phyloP scores from a whole-genome alignment of 2,888 invertebrate genomes.

The Chymomyza fuscimana region DNA sequence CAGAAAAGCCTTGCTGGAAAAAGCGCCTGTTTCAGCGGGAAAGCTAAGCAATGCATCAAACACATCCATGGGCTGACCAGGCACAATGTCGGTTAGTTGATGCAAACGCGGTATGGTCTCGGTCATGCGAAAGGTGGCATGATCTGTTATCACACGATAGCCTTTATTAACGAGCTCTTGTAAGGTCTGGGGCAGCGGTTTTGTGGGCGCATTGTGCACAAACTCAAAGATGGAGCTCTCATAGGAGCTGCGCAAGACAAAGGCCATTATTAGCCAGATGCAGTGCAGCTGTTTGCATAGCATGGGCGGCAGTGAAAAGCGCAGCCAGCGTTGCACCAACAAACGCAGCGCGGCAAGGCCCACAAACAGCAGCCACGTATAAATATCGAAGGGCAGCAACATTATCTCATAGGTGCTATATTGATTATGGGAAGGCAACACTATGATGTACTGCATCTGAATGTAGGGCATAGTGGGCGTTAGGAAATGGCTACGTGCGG shows the following conservation, averaged over 20 bases:
- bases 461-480: constrained; percentile 43
- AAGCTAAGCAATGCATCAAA: constrained; percentile 34
- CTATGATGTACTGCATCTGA: constrained; percentile 45
- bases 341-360: constrained; percentile 15
- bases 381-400: constrained; percentile 47
- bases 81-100: constrained; percentile 9
- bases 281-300: constrained; percentile 11
- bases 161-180: constrained; percentile 33
- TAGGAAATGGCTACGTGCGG: constrained; percentile 38
- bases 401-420: constrained; percentile 56
- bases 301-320: neutral
- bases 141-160: constrained; percentile 53
- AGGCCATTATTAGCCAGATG: constrained; percentile 40
- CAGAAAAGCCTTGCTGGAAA: constrained; percentile 42
- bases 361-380: constrained; percentile 47
- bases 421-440: constrained; percentile 21
- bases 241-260: constrained; percentile 53
- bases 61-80: constrained; percentile 47
- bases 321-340: neutral
- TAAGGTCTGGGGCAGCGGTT: constrained; percentile 47
- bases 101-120: constrained; percentile 25
- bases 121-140: constrained; percentile 48
- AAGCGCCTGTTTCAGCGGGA: constrained; percentile 28
- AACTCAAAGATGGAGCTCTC: constrained; percentile 59
- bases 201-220: constrained; percentile 53